Conservation (phyloP, 2,888 invertebrate genomes). For the Brenthis ino region DNA sequence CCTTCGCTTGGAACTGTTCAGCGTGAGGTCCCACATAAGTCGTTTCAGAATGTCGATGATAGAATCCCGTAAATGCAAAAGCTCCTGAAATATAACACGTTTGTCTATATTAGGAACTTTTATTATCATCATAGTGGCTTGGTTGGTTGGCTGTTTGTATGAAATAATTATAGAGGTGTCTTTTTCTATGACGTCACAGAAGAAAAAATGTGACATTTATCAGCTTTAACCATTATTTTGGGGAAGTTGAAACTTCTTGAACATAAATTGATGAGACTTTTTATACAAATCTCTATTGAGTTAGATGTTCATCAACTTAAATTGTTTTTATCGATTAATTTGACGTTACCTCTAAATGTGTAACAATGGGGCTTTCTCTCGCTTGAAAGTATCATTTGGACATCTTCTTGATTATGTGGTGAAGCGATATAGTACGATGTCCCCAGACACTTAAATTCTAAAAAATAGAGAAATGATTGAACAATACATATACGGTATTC, state of each 20-base stretch:
- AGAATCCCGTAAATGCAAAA: conserved; percentile 71
- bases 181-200: too few species aligned
- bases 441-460: conserved; percentile 76
- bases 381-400: conserved; percentile 74
- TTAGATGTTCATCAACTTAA: too few species aligned
- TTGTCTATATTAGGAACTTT: too few species aligned
- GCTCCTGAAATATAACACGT: conserved; percentile 53
- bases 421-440: conserved; percentile 75
- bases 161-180: too few species aligned
- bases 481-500: too few species aligned
- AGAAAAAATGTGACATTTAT: too few species aligned
- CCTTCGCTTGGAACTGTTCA: conserved; percentile 73
- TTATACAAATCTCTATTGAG: too few species aligned
- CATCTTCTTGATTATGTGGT: conserved; percentile 75
- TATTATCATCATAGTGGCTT: too few species aligned
- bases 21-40: conserved; percentile 75
- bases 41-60: conserved; percentile 73
- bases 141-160: too few species aligned
- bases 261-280: too few species aligned
- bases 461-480: background rate
- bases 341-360: conserved; percentile 66
- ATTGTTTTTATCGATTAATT: background rate
- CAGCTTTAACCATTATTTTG: too few species aligned
- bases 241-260: too few species aligned
- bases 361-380: conserved; percentile 76